Conservation (phyloP, 2,888 invertebrate genomes). For the Carabus problematicus region DNA sequence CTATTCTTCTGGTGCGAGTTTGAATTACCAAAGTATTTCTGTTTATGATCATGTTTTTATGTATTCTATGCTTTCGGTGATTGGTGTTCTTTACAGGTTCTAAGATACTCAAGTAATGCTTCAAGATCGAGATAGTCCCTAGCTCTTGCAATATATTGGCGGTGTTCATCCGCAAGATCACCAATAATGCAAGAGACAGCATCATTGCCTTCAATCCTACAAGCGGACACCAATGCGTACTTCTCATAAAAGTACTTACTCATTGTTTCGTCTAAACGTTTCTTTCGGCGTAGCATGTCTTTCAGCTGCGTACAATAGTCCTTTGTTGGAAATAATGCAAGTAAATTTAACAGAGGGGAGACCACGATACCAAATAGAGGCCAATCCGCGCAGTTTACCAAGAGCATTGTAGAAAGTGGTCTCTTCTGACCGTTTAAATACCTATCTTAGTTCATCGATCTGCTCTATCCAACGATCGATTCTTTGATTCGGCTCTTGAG, state of each 20-base stretch:
- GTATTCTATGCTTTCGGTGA: no score
- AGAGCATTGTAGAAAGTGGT: slow-evolving; percentile 8
- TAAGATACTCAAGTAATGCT: neutral
- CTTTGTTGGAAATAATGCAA: slow-evolving; percentile 42
- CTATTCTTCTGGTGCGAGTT: no score
- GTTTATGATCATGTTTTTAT: no score
- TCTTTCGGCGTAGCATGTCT: slow-evolving; percentile 5
- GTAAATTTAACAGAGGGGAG: slow-evolving; percentile 5
- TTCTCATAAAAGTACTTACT: neutral
- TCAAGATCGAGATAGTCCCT: slow-evolving; percentile 3
- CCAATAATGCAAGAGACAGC: slow-evolving; percentile 15
- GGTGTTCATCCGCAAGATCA: neutral
- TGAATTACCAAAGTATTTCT: no score
- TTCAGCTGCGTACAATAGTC: neutral
- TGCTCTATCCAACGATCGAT: no score
- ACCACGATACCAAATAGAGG: slow-evolving; percentile 9
- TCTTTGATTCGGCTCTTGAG: no score
- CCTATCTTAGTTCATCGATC: no score
- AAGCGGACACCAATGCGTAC: neutral
- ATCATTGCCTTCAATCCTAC: neutral
- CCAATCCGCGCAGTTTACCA: neutral
- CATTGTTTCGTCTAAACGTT: neutral
- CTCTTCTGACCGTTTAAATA: neutral
- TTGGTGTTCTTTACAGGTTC: neutral
- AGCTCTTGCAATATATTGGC: slow-evolving; percentile 3